Percentiles rank a stretch among this genome's conserved stretches.
These are phyloP conservation scores for Tryphoninae sp. DNA, from an alignment of 2,888 invertebrate genomes.

Conservation along the genomic window DNA sequence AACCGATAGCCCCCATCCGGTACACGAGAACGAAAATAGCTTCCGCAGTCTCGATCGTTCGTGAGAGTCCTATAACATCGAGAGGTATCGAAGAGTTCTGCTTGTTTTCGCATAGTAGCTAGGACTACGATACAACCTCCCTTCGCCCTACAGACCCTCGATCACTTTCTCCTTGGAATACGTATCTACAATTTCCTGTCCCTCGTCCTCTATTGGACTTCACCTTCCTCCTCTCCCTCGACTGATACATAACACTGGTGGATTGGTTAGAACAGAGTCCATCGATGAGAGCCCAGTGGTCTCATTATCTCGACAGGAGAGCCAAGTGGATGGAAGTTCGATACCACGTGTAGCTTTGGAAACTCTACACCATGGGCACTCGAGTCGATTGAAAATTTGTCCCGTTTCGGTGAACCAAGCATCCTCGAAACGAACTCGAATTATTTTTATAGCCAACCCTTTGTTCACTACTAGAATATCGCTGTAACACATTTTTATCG, in stretches of 20 bases:
- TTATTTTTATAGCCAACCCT: too few species aligned
- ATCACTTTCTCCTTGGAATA: not conserved
- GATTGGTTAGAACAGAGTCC: constrained; percentile 1
- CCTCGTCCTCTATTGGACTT: constrained; percentile 2
- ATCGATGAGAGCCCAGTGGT: constrained; percentile 36
- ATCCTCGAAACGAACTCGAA: not conserved
- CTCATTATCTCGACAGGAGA: constrained; percentile 32
- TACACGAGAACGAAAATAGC: constrained; percentile 42
- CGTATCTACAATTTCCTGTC: not conserved
- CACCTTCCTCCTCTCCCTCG: not conserved
- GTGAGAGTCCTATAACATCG: not conserved
- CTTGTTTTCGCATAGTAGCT: not conserved
- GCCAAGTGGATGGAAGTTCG: constrained; percentile 10
- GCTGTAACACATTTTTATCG: too few species aligned
- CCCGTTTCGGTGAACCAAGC: not conserved
- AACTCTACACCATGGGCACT: constrained; percentile 6
- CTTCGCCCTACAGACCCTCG: not conserved
- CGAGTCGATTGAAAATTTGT: constrained; percentile 18
- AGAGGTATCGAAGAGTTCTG: constrained; percentile 13
- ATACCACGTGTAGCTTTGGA: constrained; percentile 31
- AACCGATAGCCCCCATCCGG: constrained; percentile 7
- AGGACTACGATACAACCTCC: not conserved
- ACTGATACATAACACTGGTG: not conserved
- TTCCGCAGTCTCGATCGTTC: not conserved
- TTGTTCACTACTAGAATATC: too few species aligned